Conservation (phyloP, 2,888 invertebrate genomes). For the Drosophila flavopinicola region DNA sequence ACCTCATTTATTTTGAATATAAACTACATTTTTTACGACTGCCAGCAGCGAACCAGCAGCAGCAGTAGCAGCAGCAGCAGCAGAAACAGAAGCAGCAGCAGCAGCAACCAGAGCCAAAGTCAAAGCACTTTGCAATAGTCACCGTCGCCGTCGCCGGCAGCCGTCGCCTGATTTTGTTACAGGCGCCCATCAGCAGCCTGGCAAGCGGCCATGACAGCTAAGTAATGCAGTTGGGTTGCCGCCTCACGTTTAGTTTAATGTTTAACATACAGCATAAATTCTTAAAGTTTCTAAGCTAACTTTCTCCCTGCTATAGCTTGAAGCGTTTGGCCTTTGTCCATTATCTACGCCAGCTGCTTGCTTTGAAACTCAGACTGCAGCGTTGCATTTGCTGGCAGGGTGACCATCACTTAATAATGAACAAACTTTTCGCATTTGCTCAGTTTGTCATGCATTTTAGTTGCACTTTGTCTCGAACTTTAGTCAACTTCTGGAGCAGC, state of each 20-base stretch:
- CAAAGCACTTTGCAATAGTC: constrained; percentile 69
- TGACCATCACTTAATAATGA: background rate
- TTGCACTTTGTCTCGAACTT: background rate
- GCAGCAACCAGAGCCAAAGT: constrained; percentile 48
- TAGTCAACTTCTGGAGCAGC: background rate
- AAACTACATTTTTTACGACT: constrained; percentile 79
- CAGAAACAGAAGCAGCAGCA: constrained; percentile 14
- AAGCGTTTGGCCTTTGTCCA: constrained; percentile 6
- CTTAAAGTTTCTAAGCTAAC: background rate
- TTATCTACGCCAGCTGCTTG: background rate
- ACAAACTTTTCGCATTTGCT: background rate
- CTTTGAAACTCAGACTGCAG: background rate
- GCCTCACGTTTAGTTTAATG: background rate
- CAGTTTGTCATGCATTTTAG: background rate
- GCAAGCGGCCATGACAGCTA: constrained; percentile 24
- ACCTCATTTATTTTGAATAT: constrained; percentile 79
- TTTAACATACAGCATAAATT: background rate
- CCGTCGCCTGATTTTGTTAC: constrained; percentile 33
- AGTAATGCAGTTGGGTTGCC: constrained; percentile 21
- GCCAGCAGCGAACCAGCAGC: constrained; percentile 55
- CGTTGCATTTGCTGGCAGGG: background rate
- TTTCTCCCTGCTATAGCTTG: background rate
- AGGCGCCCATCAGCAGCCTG: constrained; percentile 20
- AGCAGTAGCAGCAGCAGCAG: constrained; percentile 26
- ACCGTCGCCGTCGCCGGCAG: constrained; percentile 33